phyloP scores from a whole-genome alignment of 2,888 invertebrate genomes.

The Xestobium rufovillosum region DNA sequence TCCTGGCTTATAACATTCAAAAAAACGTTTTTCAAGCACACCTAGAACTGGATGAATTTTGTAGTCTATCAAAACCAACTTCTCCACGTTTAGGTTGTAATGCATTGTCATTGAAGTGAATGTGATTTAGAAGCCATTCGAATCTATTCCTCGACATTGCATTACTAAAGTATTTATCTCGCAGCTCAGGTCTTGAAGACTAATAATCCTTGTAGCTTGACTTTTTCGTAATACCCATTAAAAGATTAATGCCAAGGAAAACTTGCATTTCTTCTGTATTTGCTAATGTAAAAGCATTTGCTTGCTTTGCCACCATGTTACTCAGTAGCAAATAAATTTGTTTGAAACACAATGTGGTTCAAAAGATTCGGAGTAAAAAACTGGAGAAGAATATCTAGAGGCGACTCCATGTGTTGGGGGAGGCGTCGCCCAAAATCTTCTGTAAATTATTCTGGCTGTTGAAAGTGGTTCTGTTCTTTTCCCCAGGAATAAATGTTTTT shows the following conservation, averaged over 20 bases:
- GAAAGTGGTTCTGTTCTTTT: no score
- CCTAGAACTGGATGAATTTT: no score
- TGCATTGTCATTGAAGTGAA: conserved; percentile 22
- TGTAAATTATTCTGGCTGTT: no score
- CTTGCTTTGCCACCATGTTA: conserved; percentile 5
- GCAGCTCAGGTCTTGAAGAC: conserved; percentile 13
- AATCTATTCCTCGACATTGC: conserved; percentile 16
- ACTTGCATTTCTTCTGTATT: conserved; percentile 14
- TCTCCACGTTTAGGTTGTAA: conserved; percentile 14
- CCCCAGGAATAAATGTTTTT: no score
- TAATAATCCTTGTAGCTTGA: conserved; percentile 17
- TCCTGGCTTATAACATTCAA: conserved; percentile 17
- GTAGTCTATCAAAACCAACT: conserved; percentile 20
- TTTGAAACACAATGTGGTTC: conserved; percentile 14
- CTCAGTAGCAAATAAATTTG: no score
- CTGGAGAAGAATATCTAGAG: conserved; percentile 17
- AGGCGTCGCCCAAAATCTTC: no score
- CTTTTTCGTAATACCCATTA: conserved; percentile 17
- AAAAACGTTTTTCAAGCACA: no score
- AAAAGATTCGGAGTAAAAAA: conserved; percentile 15
- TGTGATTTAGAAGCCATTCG: conserved; percentile 18
- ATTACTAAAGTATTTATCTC: conserved; percentile 13
- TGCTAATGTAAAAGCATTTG: conserved; percentile 4
- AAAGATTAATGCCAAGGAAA: conserved; percentile 16
- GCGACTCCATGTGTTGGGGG: conserved; percentile 14